These are phyloP conservation scores for Leptinotarsa texana DNA, from an alignment of 1,140 invertebrate species.

Conservation along the genomic window DNA sequence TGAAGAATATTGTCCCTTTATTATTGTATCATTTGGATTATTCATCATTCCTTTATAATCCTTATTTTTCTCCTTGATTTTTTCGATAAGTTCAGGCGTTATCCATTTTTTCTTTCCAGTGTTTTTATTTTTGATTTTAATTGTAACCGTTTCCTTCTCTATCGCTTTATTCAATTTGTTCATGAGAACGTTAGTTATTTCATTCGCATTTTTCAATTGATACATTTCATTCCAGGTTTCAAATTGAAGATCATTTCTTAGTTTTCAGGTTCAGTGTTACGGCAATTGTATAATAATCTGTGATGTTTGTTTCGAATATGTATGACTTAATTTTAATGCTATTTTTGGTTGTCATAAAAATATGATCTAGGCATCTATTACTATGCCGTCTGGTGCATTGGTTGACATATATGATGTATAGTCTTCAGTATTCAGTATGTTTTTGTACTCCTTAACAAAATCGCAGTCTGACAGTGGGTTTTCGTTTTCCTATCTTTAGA, in stretches of 20 bases:
- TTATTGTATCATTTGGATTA: not conserved
- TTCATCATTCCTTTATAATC: slow-evolving; percentile 8
- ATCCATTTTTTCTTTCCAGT: slow-evolving; percentile 15
- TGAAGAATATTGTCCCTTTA: not conserved
- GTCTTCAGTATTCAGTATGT: slow-evolving; percentile 2
- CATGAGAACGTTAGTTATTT: slow-evolving; percentile 10
- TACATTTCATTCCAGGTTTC: slow-evolving; percentile 20
- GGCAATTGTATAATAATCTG: slow-evolving; percentile 6
- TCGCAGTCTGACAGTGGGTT: not conserved
- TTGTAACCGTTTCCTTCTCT: not conserved
- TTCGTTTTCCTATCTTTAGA: not conserved
- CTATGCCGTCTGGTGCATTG: slow-evolving; percentile 18
- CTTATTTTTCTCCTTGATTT: slow-evolving; percentile 19
- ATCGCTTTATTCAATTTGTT: slow-evolving; percentile 13
- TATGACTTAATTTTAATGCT: slow-evolving; percentile 5
- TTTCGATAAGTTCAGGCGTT: slow-evolving; percentile 4
- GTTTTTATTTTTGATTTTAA: slow-evolving; percentile 21
- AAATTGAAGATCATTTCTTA: slow-evolving; percentile 5
- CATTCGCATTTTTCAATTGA: not conserved
- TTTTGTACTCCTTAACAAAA: slow-evolving; percentile 10
- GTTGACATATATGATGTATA: slow-evolving; percentile 8
- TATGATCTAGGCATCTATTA: slow-evolving; percentile 23
- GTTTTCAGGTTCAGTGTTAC: slow-evolving; percentile 10
- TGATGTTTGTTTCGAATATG: not conserved
- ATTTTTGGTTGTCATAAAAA: slow-evolving; percentile 19